Conservation (phyloP, 2,797 vertebrate genomes). For the Mionectes olivaceus region DNA sequence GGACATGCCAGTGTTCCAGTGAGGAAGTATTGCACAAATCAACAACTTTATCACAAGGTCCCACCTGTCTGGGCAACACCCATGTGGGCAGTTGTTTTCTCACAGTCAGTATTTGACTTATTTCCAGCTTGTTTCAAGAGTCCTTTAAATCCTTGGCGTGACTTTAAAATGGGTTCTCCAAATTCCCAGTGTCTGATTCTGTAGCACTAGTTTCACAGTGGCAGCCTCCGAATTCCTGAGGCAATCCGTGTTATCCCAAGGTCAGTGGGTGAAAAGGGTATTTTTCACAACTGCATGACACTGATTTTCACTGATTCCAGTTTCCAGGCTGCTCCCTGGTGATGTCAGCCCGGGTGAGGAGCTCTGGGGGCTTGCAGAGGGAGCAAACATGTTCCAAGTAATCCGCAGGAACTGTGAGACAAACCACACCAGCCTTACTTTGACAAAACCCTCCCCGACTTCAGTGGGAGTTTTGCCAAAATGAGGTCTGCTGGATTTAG, state of each 20-base stretch:
- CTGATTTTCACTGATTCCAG: background rate
- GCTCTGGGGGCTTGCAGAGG: background rate
- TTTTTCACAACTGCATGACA: background rate
- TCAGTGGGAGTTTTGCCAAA: constrained; percentile 59
- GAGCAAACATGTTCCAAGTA: background rate
- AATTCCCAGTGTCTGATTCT: background rate
- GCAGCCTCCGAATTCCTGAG: background rate
- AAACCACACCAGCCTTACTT: background rate
- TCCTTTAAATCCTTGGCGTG: background rate
- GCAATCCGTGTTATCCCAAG: background rate
- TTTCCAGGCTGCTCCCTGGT: background rate
- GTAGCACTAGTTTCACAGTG: background rate
- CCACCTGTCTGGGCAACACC: constrained; percentile 35
- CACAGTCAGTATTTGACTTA: background rate
- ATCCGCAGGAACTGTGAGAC: constrained; percentile 34
- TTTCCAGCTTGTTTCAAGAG: background rate
- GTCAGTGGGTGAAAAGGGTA: constrained; percentile 1
- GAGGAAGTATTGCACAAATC: background rate
- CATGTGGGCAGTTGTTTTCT: background rate
- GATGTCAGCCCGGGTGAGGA: background rate
- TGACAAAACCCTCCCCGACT: constrained; percentile 31
- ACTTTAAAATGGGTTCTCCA: background rate
- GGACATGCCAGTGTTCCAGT: background rate
- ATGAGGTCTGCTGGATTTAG: constrained; percentile 61
- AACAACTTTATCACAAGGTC: constrained; percentile 17